Base-by-base conservation (phyloP, 2,113 vertebrate species). In the Xiphias gladius region DNA sequence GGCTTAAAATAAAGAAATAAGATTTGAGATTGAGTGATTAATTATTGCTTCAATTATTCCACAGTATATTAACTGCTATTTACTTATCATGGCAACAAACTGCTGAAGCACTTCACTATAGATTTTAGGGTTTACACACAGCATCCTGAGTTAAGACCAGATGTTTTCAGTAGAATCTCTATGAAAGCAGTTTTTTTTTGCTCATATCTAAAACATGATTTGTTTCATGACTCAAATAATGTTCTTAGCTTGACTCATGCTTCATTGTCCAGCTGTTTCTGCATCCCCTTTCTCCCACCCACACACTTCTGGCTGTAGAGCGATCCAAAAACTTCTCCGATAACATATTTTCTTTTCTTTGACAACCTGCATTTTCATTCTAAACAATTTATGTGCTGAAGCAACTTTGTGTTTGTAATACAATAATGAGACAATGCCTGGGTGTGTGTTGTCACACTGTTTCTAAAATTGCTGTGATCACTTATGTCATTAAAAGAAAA, bases 191-290 rank as follows among this genome's bases (percentile, higher is more conserved):
- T 67, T 67, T 35, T 50, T 73, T 50, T 62, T 57, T 20, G 3
- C 39, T 67, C 7, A 19, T 43, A 68, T 80, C 19, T 62, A 20
- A 41, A 54, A 69, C 64, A 59, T 16, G 24, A 73, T 73, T 85
- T 74, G 41, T 57, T 61, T 65, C 54, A 75, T 39, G 37, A 66
- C 37, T 82, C 30, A 68, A 50, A 68, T 71, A 66, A 82, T 82
- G 48, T 22, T 85, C 50, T 80, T 80, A 48, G 70, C 86, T 76
- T 69, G 65, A 86, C 71, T 82, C 46, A 52, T 58, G 30, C 65
- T 79, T 14, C 37, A 70, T 72, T 69, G 62, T 83, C 57, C 82
- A 80, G 84, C 78, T 85, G 66, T 82, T 74, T 82, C 75, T 84
- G 70, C 68, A 71, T 54, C 76, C 70, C 20, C 32, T 69, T 13